phyloP scores from a whole-genome alignment of 2,888 invertebrate genomes.

The Hemithea aestivaria region DNA sequence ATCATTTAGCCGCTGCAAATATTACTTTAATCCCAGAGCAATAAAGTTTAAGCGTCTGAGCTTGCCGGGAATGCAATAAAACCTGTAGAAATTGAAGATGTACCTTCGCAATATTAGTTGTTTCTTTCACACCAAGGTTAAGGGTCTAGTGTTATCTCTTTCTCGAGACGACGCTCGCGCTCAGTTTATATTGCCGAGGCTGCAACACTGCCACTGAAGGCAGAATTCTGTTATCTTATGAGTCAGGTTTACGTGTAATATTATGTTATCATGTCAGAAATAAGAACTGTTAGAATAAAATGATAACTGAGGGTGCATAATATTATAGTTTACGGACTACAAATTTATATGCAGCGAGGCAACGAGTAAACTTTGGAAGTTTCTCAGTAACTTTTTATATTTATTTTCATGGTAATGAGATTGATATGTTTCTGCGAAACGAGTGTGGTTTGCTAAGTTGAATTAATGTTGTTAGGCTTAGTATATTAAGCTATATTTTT shows the following conservation, averaged over 20 bases:
- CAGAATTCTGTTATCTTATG: constrained; percentile 72
- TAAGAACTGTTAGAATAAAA: constrained; percentile 30
- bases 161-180: constrained; percentile 45
- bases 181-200: constrained; percentile 71
- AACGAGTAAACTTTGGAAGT: constrained; percentile 3
- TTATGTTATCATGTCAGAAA: constrained; percentile 61
- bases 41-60: constrained; percentile 78
- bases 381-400: constrained; percentile 7
- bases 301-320: constrained; percentile 38
- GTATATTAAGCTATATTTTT: too few relatives aligned
- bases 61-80: constrained; percentile 77
- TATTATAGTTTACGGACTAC: constrained; percentile 42
- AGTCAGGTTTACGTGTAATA: constrained; percentile 69
- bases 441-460: too few relatives aligned
- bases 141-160: constrained; percentile 56
- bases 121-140: constrained; percentile 72
- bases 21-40: constrained; percentile 77
- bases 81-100: constrained; percentile 71
- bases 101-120: constrained; percentile 54
- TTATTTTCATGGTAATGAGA: not conserved
- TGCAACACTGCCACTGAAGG: constrained; percentile 67
- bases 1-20: constrained; percentile 77
- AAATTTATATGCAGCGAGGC: constrained; percentile 23
- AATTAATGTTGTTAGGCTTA: too few relatives aligned
- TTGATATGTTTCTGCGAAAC: too few relatives aligned